These are phyloP conservation scores for Himalopsyche japonica DNA, from an alignment of 2,888 invertebrate genomes.

Conservation along the genomic window DNA sequence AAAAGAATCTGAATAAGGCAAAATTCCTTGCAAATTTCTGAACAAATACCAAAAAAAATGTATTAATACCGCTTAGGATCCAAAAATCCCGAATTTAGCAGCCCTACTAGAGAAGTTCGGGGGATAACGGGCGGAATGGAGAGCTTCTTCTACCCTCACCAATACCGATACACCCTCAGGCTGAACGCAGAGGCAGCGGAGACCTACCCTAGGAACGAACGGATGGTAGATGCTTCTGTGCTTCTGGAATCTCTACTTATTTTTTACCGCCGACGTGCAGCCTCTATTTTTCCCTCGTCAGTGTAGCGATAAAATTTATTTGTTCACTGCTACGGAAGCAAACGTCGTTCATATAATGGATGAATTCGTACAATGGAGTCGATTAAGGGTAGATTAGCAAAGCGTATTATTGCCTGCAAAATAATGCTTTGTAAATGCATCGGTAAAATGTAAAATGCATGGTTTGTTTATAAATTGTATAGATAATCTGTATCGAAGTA, in stretches of 20 bases:
- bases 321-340: constrained; percentile 32
- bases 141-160: constrained; percentile 26
- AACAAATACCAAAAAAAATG: constrained; percentile 12
- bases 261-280: constrained; percentile 30
- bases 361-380: constrained; percentile 37
- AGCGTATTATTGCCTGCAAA: constrained; percentile 37
- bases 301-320: constrained; percentile 40
- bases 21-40: background rate
- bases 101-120: constrained; percentile 27
- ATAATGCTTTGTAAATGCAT: constrained; percentile 15
- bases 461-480: constrained; percentile 16
- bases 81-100: constrained; percentile 16
- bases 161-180: constrained; percentile 12
- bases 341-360: constrained; percentile 32
- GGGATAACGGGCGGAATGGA: constrained; percentile 34
- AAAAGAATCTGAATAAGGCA: background rate
- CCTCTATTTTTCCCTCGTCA: constrained; percentile 31
- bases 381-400: constrained; percentile 35
- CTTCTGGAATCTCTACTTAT: constrained; percentile 22
- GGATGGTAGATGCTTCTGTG: constrained; percentile 16
- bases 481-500: background rate
- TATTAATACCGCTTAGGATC: background rate
- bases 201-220: background rate
- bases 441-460: constrained; percentile 5
- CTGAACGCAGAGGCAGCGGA: constrained; percentile 1